Base-by-base conservation (phyloP, 30 jellyfish, hydroid and myxozoan genomes). In the Turritopsis rubra region DNA sequence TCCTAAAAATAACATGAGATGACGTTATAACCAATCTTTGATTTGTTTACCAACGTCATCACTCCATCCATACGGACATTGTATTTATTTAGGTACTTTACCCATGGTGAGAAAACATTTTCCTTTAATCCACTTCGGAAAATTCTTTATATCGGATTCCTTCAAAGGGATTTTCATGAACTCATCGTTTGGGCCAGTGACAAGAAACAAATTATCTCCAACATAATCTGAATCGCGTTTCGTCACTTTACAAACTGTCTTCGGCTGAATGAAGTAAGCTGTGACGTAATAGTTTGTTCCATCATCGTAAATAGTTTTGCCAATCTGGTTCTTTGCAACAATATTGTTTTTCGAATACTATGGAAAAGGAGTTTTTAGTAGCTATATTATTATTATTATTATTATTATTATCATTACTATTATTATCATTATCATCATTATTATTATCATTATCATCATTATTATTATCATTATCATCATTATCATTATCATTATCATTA, bases 81-180 rank as follows among this genome's bases (percentile, higher is more conserved):
- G 8, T n/a, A 68, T 68, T 0, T 68, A 0, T 0, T 68, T 27
- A 9, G 77, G 21, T 68, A 9, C 16, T 65, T 66, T 82, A 82
- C 96, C 96, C 96, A 82, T 88, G 21, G 54, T 85, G 20, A 21
- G 66, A 68, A 88, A 75, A 73, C 96, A 88, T 75, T 83, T 83
- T 79, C 96, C 96, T 74, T 82, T 54, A 25, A 76, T 88, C 96
- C 96, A 88, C 24, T 54, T 41, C 60, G 13, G 60, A 41, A 3
- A 41, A 13, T 41, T 41, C 60, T 41, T 41, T 41, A 70, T 65
- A 23, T 28, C 96, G 18, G 76, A 21, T 53, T 88, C 92, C 25
- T 13, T 41, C 52, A 88, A 79, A 5, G 96, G 96, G 8, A 87
- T 79, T 29, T 31, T 66, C 70, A 87, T 80, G 28, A 26, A 20